Evolutionary conservation across 2,888 invertebrate genomes (phyloP), one percentile per base, ranked within the genome.

Genomic region (Metallyticus violacea): DNA sequence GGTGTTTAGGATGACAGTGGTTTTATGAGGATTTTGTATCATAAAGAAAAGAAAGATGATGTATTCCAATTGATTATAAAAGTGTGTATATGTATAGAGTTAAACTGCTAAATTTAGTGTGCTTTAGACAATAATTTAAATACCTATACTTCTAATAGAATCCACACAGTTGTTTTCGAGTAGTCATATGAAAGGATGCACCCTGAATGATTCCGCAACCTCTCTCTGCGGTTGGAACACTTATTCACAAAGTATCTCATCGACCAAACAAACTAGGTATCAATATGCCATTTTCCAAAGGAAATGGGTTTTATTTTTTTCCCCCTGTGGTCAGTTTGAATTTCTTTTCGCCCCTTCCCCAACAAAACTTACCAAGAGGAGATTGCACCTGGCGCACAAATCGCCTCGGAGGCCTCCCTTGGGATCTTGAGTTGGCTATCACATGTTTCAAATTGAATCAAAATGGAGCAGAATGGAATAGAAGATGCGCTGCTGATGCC

Each of bases 391-490:
- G 87, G 80, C 84, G 86, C 86, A 76, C 87, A 87, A 86, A 87
- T 87, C 87, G 86, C 86, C 79, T 80, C 26, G 62, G 87, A 86
- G 87, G 85, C 86, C 62, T 85, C 86, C 84, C 85, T 82, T 27
- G 26, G 86, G 78, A 40, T 79, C 62, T n/a, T 80, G 85, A 76
- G 40, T 76, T 76, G 27, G 77, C 86, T 28, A 85, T 84, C 84
- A 86, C 86, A 85, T 77, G 86, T 77, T 81, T 85, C 86, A 86
- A 85, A 88, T 88, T 88, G 88, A 88, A 88, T 86, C 88, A 85
- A 87, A 87, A 87, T 87, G 86, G 87, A 79, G 85, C 82, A 82
- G 81, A 77, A 83, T 83, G 77, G 77, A 83, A 83, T 83, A 83
- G 86, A 85, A 88, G 86, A 88, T 85, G 88, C 86, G 85, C 77